Conservation (phyloP, 2,113 vertebrate species). For the Prionailurus bengalensis region DNA sequence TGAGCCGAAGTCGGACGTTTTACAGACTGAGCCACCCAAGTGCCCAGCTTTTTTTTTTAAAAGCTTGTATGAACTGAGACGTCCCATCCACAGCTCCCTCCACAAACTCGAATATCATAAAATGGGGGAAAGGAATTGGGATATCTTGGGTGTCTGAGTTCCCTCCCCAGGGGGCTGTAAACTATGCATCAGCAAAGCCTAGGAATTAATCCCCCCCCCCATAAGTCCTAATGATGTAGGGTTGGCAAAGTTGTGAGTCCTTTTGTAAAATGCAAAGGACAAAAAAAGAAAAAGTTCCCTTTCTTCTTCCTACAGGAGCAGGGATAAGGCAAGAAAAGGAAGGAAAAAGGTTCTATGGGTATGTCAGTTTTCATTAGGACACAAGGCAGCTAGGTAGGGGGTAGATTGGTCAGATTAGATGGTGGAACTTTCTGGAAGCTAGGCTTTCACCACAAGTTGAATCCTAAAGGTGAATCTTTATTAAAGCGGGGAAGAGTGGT, state of each 20-base stretch:
- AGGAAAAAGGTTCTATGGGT: neutral
- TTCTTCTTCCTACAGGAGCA: neutral
- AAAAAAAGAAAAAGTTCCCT: neutral
- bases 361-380: neutral
- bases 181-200: neutral
- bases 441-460: neutral
- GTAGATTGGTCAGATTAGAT: neutral
- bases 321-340: neutral
- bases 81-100: no score
- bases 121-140: neutral
- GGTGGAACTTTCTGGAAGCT: neutral
- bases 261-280: neutral
- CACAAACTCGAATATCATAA: neutral
- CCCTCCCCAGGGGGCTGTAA: neutral
- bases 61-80: neutral
- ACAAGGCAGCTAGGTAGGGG: neutral
- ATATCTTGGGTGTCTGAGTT: neutral
- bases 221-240: fast-evolving
- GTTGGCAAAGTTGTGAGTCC: neutral
- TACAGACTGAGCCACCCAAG: no score
- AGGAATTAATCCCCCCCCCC: no score
- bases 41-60: no score
- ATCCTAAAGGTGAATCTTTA: neutral
- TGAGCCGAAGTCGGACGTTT: no score
- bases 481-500: neutral